phyloP scores from a whole-genome alignment of 2,888 invertebrate species.

The Labia minor region DNA sequence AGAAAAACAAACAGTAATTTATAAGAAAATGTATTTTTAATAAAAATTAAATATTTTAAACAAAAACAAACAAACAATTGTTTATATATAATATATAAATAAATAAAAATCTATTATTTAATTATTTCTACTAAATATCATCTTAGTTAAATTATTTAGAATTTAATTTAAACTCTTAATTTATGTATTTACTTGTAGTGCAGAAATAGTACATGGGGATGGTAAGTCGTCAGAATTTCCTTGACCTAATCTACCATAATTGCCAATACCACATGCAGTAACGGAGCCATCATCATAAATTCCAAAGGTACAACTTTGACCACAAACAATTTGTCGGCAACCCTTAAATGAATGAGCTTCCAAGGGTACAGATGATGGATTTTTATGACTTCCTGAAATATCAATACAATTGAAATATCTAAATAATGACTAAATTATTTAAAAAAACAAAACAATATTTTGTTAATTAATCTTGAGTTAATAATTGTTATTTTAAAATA shows the following conservation, averaged over 20 bases:
- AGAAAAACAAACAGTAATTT: slow-evolving; percentile 15
- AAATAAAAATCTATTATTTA: not conserved
- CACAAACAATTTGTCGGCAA: slow-evolving; percentile 49
- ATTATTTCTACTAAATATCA: not conserved
- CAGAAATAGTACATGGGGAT: slow-evolving; percentile 45
- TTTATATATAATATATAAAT: not conserved
- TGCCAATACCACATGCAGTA: slow-evolving; percentile 53
- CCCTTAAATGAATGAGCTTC: slow-evolving; percentile 40
- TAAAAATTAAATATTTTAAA: not conserved
- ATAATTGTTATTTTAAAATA: slow-evolving; percentile 22
- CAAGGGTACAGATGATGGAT: slow-evolving; percentile 32
- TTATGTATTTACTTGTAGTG: slow-evolving; percentile 39
- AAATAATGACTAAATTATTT: not conserved
- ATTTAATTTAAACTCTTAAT: too few species aligned
- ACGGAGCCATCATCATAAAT: slow-evolving; percentile 50
- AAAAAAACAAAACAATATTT: too few species aligned
- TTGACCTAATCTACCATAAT: slow-evolving; percentile 51
- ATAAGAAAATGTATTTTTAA: not conserved
- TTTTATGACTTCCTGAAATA: not conserved
- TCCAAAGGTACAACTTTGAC: slow-evolving; percentile 55
- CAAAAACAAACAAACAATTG: not conserved
- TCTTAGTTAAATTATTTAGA: slow-evolving; percentile 22
- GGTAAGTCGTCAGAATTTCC: slow-evolving; percentile 53
- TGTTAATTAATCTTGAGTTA: too few species aligned
- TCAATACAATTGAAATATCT: not conserved